Evolutionary conservation across 35 echinoderm and acorn worm species (phyloP).

Genomic region (Apostichopus parvimensis): DNA sequence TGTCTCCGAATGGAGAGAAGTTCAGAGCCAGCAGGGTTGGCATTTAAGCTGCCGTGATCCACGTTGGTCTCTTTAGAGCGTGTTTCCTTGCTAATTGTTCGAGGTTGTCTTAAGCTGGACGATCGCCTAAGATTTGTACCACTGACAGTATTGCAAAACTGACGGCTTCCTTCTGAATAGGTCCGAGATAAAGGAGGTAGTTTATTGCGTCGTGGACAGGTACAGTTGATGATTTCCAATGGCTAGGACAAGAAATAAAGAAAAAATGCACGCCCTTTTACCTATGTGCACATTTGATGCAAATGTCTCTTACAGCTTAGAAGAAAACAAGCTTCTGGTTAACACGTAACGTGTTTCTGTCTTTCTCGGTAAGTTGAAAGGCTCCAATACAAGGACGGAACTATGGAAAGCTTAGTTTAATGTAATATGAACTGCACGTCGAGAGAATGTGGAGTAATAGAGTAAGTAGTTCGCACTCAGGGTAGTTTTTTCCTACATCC

Average conservation of each 20-base stretch:
- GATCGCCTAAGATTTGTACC: neutral
- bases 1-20: neutral
- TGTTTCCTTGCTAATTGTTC: neutral
- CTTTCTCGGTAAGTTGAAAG: too few relatives aligned
- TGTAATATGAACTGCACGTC: too few relatives aligned
- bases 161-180: neutral
- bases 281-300: too few relatives aligned
- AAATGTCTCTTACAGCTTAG: too few relatives aligned
- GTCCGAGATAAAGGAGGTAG: neutral
- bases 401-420: too few relatives aligned
- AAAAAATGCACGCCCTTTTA: too few relatives aligned
- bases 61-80: neutral
- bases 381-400: too few relatives aligned
- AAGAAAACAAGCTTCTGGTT: too few relatives aligned
- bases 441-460: too few relatives aligned
- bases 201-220: neutral
- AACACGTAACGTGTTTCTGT: too few relatives aligned
- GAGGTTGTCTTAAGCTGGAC: neutral
- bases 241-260: neutral
- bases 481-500: too few relatives aligned
- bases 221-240: neutral
- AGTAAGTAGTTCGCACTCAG: too few relatives aligned
- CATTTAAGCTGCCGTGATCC: neutral
- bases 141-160: conserved; percentile 8
- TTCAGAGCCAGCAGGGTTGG: neutral